phyloP scores from a whole-genome alignment of 2,113 vertebrate genomes.

The Eulemur macaco region DNA sequence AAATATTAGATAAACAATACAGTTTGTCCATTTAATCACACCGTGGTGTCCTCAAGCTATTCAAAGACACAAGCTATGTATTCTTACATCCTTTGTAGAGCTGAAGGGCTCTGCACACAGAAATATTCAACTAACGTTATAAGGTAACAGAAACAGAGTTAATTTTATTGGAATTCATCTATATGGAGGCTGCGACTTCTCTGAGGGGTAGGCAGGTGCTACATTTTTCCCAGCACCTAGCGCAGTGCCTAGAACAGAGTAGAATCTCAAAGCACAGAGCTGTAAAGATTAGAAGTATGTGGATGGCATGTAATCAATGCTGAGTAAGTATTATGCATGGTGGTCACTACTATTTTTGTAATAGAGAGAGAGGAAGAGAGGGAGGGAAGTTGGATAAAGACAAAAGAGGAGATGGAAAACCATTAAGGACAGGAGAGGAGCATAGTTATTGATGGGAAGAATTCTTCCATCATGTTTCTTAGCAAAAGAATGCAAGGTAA shows the following conservation, averaged over 20 bases:
- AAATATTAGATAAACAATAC: not conserved
- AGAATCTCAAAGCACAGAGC: not conserved
- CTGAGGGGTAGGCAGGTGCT: not conserved
- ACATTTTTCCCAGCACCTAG: not conserved
- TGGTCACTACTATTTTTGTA: not conserved
- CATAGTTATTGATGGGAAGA: not conserved
- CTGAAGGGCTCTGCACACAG: not conserved
- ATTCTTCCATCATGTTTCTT: not conserved
- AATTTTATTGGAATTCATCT: not conserved
- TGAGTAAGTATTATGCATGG: not conserved
- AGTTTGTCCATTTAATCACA: not conserved
- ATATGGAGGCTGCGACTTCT: not conserved
- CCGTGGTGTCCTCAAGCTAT: not conserved
- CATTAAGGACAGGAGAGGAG: not conserved
- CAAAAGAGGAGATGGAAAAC: not conserved
- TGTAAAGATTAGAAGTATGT: accelerated
- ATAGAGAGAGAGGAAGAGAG: not conserved
- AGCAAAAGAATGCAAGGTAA: not conserved
- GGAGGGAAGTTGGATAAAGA: not conserved
- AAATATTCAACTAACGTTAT: not conserved
- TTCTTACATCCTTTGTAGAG: not conserved
- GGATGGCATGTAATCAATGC: accelerated
- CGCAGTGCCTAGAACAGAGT: not conserved
- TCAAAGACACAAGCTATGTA: not conserved
- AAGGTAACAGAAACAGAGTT: not conserved